Conservation (phyloP, 2,888 invertebrate genomes). For the Hydrotaea cyrtoneurina region DNA sequence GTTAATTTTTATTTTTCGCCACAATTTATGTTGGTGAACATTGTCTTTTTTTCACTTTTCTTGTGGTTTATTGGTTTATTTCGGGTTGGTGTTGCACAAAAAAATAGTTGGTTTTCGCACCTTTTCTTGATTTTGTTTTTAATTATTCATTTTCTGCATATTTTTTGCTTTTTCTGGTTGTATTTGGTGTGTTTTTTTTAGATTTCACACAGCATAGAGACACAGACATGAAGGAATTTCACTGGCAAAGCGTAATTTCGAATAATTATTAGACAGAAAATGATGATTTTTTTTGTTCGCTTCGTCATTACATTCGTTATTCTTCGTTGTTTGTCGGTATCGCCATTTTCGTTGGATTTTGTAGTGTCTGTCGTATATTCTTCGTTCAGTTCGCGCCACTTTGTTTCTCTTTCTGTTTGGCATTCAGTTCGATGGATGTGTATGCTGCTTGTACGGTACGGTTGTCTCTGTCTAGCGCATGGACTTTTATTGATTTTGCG, state of each 20-base stretch:
- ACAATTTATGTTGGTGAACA: slow-evolving; percentile 35
- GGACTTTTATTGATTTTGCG: slow-evolving; percentile 48
- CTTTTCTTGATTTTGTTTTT: slow-evolving; percentile 46
- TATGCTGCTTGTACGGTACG: not conserved
- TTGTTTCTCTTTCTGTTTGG: slow-evolving; percentile 65
- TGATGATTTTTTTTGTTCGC: slow-evolving; percentile 78
- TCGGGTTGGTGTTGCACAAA: slow-evolving; percentile 25
- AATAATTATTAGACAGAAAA: slow-evolving; percentile 76
- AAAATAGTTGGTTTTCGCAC: slow-evolving; percentile 38
- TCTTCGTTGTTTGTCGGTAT: slow-evolving; percentile 73
- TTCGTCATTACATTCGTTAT: slow-evolving; percentile 73
- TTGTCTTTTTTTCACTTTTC: slow-evolving; percentile 29
- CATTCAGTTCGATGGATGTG: slow-evolving; percentile 31
- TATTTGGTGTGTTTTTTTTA: slow-evolving; percentile 43
- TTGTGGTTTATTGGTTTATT: slow-evolving; percentile 24
- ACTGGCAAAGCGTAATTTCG: slow-evolving; percentile 78
- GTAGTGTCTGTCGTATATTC: slow-evolving; percentile 59
- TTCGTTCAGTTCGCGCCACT: slow-evolving; percentile 69
- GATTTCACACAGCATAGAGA: slow-evolving; percentile 61
- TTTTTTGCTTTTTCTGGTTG: slow-evolving; percentile 52
- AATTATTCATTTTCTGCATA: slow-evolving; percentile 51
- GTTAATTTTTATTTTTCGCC: slow-evolving; percentile 7
- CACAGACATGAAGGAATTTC: slow-evolving; percentile 76
- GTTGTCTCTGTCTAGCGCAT: slow-evolving; percentile 56
- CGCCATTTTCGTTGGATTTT: slow-evolving; percentile 65